phyloP scores from a whole-genome alignment of 2,888 invertebrate genomes.

The Hirudinaria manillensis region DNA sequence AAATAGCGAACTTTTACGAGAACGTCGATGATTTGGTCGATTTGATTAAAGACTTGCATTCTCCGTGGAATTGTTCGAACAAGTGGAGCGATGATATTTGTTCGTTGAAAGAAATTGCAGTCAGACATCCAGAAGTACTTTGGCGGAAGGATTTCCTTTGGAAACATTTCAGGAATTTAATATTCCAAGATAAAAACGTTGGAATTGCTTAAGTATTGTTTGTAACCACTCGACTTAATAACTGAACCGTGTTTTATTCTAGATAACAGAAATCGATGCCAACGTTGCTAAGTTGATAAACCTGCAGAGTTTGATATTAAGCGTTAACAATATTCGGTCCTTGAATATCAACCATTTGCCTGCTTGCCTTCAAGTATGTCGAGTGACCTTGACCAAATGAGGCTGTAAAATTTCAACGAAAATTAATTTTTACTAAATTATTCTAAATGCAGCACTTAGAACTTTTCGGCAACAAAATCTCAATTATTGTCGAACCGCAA shows the following conservation, averaged over 20 bases:
- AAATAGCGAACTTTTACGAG: background rate
- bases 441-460: conserved; percentile 5
- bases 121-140: background rate
- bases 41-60: background rate
- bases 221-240: background rate
- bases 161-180: conserved; percentile 11
- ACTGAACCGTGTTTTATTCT: background rate
- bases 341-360: background rate
- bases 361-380: background rate
- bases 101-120: conserved; percentile 13
- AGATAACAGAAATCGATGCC: conserved; percentile 3
- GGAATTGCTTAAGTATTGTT: background rate
- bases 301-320: background rate
- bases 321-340: background rate
- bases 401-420: no score
- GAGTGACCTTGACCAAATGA: no score
- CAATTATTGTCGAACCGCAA: background rate
- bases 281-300: background rate
- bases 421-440: no score
- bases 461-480: conserved; percentile 4
- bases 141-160: background rate
- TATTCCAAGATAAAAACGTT: conserved; percentile 12
- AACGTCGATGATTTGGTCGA: conserved; percentile 4
- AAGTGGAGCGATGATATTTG: conserved; percentile 4
- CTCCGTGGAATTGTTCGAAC: background rate